Conservation (phyloP, 2,113 vertebrate species). For the Probosciger aterrimus region DNA sequence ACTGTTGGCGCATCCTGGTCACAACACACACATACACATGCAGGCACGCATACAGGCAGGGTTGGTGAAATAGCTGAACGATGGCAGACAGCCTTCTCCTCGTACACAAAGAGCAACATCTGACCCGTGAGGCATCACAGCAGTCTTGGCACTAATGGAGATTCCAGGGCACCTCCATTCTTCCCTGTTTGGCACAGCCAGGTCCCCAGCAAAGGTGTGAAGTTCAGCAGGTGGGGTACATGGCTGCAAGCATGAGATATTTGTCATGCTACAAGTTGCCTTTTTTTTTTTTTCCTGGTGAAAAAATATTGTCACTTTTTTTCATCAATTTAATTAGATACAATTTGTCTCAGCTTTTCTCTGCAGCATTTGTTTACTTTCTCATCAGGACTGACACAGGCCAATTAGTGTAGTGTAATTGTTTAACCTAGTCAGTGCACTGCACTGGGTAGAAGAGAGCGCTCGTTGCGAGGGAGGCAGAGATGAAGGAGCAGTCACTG, state of each 20-base stretch:
- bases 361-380: constrained; percentile 88
- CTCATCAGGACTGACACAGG: constrained; percentile 86
- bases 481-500: background rate
- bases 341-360: constrained; percentile 87
- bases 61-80: accelerated
- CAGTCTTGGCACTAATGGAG: background rate
- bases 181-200: background rate
- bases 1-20: background rate
- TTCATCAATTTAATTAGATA: constrained; percentile 88
- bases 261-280: constrained; percentile 27
- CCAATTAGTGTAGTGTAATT: constrained; percentile 92
- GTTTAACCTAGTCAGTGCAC: constrained; percentile 79
- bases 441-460: background rate
- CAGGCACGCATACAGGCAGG: accelerated
- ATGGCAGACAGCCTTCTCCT: background rate
- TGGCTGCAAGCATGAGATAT: background rate
- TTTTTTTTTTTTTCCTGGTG: constrained; percentile 20
- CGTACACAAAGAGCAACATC: background rate
- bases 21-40: background rate
- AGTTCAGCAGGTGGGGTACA: background rate
- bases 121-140: accelerated
- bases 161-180: background rate
- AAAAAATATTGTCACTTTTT: constrained; percentile 61
- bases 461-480: background rate
- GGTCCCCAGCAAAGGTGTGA: background rate